Conservation (phyloP, 1,140 invertebrate genomes). For the Chironomus striatipennis region DNA sequence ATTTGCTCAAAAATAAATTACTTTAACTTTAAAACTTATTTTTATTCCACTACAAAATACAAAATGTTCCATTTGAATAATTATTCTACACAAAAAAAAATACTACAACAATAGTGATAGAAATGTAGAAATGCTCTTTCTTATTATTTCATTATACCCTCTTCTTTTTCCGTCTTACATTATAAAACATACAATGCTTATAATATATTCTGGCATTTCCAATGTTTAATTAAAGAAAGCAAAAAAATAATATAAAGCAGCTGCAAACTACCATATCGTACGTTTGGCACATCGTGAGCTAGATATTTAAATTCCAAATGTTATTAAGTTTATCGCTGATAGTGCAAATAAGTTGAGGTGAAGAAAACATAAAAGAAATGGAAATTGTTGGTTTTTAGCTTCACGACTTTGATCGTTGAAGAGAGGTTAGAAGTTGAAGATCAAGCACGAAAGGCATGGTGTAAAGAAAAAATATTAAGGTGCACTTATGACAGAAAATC, state of each 20-base stretch:
- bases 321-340: too few species aligned
- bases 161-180: background rate
- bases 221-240: background rate
- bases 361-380: background rate
- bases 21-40: too few species aligned
- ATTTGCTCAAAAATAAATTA: too few species aligned
- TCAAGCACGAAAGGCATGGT: background rate
- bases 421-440: background rate
- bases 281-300: background rate
- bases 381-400: too few species aligned
- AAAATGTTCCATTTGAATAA: conserved; percentile 16
- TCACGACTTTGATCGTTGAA: too few species aligned
- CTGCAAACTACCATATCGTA: background rate
- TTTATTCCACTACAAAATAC: conserved; percentile 1
- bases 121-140: background rate
- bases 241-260: background rate
- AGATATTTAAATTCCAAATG: conserved; percentile 3
- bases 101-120: background rate
- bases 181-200: background rate
- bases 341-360: too few species aligned
- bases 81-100: background rate
- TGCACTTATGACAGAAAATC: too few species aligned
- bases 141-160: background rate
- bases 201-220: conserved; percentile 26
- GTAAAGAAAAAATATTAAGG: too few species aligned